These are phyloP conservation scores for Epistrophella euchroma DNA, from an alignment of 2,888 invertebrate genomes.

Conservation along the genomic window DNA sequence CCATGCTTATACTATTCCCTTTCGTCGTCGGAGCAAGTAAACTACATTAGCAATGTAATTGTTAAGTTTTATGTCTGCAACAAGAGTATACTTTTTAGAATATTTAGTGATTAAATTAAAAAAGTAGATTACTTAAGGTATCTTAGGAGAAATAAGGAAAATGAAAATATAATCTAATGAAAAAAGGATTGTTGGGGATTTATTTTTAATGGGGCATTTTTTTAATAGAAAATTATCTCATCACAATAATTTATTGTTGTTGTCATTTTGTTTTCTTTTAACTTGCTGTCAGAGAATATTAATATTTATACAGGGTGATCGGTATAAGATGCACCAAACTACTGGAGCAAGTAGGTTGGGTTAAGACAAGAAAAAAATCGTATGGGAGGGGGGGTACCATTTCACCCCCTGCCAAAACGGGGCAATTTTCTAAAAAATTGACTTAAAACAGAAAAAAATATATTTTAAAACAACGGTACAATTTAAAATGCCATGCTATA, in stretches of 20 bases:
- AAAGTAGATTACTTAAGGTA: slow-evolving; percentile 37
- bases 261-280: background rate
- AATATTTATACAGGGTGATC: too few species aligned
- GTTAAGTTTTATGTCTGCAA: slow-evolving; percentile 1
- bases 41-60: slow-evolving; percentile 32
- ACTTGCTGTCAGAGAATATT: too few species aligned
- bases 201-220: background rate
- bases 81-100: background rate
- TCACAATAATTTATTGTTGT: background rate
- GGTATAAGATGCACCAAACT: too few species aligned
- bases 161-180: background rate
- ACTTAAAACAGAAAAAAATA: too few species aligned
- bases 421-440: too few species aligned
- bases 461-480: too few species aligned
- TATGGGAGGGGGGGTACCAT: too few species aligned
- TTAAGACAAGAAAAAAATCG: too few species aligned
- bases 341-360: too few species aligned
- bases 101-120: slow-evolving; percentile 52
- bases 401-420: too few species aligned
- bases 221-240: background rate
- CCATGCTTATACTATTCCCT: background rate
- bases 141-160: slow-evolving; percentile 9
- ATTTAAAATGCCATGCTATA: too few species aligned
- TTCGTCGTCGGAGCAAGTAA: background rate
- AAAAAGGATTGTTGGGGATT: background rate